phyloP scores from a whole-genome alignment of 2,797 vertebrate genomes.

The Artibeus lituratus region DNA sequence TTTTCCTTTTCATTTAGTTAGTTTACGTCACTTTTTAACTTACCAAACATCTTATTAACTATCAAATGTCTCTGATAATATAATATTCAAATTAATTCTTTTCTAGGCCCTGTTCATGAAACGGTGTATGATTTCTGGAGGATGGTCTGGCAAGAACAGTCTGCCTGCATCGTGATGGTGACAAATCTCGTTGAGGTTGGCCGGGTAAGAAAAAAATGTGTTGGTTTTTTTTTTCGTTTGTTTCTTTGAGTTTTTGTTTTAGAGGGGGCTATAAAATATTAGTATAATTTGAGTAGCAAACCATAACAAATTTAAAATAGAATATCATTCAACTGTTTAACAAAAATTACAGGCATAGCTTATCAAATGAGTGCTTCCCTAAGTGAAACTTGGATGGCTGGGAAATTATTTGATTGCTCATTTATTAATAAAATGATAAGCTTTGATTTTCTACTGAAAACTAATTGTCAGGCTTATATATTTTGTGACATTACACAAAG shows the following conservation, averaged over 20 bases:
- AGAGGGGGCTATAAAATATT: background rate
- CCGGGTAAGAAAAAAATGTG: slow-evolving; percentile 87
- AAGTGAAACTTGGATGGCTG: background rate
- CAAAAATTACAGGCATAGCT: background rate
- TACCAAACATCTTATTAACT: background rate
- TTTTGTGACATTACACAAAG: background rate
- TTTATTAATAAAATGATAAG: background rate
- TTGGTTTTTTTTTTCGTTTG: background rate
- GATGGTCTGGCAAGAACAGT: slow-evolving; percentile 99
- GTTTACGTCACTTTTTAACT: background rate
- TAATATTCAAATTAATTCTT: slow-evolving; percentile 47
- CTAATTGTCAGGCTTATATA: background rate
- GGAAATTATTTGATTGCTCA: slow-evolving; percentile 34
- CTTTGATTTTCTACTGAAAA: slow-evolving; percentile 14
- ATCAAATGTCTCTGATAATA: background rate
- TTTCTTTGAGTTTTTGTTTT: background rate
- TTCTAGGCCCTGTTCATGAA: slow-evolving; percentile 96
- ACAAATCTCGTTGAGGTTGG: slow-evolving; percentile 99
- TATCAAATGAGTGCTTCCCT: background rate
- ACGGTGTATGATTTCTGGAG: slow-evolving; percentile 99
- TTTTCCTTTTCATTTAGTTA: background rate
- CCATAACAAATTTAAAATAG: background rate
- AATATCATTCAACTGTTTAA: background rate
- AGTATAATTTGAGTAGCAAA: background rate
- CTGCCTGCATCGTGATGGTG: slow-evolving; percentile 98